A percentile compares a stretch with the other conserved stretches of the same genome.
phyloP scores from a whole-genome alignment of 1,140 invertebrate genomes.

The Nautilus pompilius region DNA sequence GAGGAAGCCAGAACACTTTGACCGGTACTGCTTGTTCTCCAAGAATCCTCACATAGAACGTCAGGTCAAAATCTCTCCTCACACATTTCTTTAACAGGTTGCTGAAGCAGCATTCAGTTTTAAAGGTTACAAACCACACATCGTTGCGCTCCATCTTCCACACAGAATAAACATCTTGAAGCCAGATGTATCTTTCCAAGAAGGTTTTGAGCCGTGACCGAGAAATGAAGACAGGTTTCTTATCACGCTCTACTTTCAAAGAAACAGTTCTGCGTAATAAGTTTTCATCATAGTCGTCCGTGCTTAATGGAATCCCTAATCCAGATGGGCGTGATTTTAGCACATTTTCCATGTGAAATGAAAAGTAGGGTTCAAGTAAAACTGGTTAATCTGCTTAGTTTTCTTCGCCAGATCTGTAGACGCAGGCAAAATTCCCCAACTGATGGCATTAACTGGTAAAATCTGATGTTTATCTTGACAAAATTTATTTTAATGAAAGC shows the following conservation, averaged over 20 bases:
- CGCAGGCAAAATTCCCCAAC: no score
- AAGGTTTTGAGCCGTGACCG: not conserved
- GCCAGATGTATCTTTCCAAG: not conserved
- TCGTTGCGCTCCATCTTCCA: conserved; percentile 1
- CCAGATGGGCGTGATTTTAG: no score
- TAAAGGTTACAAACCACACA: not conserved
- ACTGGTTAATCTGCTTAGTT: no score
- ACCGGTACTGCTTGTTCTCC: not conserved
- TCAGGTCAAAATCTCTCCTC: not conserved
- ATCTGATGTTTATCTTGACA: no score
- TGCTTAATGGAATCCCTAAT: no score
- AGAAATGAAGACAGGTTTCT: not conserved
- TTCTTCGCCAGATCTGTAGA: no score
- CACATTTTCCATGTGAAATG: no score
- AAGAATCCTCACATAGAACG: not conserved
- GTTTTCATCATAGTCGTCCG: not conserved
- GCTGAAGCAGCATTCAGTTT: not conserved
- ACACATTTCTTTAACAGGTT: not conserved
- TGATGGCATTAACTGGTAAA: no score
- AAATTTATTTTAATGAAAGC: no score
- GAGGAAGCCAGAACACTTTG: not conserved
- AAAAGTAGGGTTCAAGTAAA: no score
- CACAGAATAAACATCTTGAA: not conserved
- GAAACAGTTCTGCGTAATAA: not conserved
- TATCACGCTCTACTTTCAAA: not conserved